phyloP scores from a whole-genome alignment of 2,888 invertebrate genomes.

The Chromoteleia sp. region DNA sequence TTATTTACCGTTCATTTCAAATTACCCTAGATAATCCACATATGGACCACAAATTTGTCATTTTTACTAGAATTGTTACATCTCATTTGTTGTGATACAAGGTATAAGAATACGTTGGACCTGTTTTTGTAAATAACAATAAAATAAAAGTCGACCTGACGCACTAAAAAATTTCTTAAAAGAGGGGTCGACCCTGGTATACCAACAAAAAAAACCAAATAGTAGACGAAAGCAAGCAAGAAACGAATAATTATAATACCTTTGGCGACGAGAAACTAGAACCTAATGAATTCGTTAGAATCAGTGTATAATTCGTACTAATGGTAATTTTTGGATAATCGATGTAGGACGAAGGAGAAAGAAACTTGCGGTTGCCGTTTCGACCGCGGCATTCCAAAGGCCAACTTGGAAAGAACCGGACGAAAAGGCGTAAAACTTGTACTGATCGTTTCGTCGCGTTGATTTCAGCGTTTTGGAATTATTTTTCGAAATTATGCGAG shows the following conservation, averaged over 20 bases:
- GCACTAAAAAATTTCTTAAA: slow-evolving; percentile 61
- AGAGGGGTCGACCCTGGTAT: slow-evolving; percentile 70
- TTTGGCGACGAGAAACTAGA: slow-evolving; percentile 68
- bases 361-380: slow-evolving; percentile 41
- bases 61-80: slow-evolving; percentile 5
- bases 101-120: not conserved
- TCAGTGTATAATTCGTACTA: slow-evolving; percentile 78
- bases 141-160: slow-evolving; percentile 29
- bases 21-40: not conserved
- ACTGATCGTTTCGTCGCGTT: slow-evolving; percentile 15
- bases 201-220: slow-evolving; percentile 57
- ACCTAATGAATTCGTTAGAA: slow-evolving; percentile 73
- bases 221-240: slow-evolving; percentile 63
- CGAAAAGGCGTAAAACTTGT: slow-evolving; percentile 61
- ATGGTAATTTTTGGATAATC: slow-evolving; percentile 68
- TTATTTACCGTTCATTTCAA: no score
- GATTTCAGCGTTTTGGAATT: slow-evolving; percentile 23
- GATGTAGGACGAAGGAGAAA: slow-evolving; percentile 21
- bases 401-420: slow-evolving; percentile 14
- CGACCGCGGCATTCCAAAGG: not conserved
- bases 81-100: slow-evolving; percentile 27
- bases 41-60: not conserved
- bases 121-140: slow-evolving; percentile 48
- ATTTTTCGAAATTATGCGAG: slow-evolving; percentile 70
- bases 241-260: slow-evolving; percentile 71